These are phyloP conservation scores for Okamejei kenojei DNA, from an alignment of 2,797 vertebrate genomes.

Conservation along the genomic window DNA sequence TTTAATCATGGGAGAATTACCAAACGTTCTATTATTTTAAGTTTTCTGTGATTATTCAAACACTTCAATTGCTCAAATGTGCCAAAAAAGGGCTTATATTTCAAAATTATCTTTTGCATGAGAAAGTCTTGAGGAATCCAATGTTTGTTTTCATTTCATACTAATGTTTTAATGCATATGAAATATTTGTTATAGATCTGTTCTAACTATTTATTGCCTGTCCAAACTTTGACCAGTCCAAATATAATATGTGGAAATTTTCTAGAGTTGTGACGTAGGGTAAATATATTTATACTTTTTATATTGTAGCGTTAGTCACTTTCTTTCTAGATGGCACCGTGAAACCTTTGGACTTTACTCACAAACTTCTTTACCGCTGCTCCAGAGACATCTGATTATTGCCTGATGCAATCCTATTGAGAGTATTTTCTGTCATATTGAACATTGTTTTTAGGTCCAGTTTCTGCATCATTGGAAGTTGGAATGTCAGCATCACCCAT, in stretches of 20 bases:
- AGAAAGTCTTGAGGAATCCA: neutral
- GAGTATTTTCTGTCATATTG: too few species aligned
- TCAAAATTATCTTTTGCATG: neutral
- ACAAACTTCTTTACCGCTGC: too few species aligned
- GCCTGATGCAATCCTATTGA: too few species aligned
- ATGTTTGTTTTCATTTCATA: neutral
- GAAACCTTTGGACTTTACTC: too few species aligned
- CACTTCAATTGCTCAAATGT: neutral
- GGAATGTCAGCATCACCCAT: too few species aligned
- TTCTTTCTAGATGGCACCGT: too few species aligned
- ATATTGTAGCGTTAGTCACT: too few species aligned
- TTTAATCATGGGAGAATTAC: neutral
- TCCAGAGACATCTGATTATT: too few species aligned
- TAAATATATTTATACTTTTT: too few species aligned
- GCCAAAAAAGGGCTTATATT: neutral
- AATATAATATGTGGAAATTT: conserved; percentile 99
- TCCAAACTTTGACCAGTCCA: conserved; percentile 98
- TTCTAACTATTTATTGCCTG: conserved; percentile 72
- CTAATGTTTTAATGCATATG: conserved; percentile 38
- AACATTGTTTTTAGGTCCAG: too few species aligned
- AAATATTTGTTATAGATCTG: conserved; percentile 85
- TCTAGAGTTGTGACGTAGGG: conserved; percentile 85
- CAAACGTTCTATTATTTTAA: neutral
- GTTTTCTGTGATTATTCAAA: too few species aligned
- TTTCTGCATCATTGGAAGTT: too few species aligned